These are phyloP conservation scores for Percopsis transmontana DNA, from an alignment of 2,113 vertebrate genomes.

Conservation along the genomic window DNA sequence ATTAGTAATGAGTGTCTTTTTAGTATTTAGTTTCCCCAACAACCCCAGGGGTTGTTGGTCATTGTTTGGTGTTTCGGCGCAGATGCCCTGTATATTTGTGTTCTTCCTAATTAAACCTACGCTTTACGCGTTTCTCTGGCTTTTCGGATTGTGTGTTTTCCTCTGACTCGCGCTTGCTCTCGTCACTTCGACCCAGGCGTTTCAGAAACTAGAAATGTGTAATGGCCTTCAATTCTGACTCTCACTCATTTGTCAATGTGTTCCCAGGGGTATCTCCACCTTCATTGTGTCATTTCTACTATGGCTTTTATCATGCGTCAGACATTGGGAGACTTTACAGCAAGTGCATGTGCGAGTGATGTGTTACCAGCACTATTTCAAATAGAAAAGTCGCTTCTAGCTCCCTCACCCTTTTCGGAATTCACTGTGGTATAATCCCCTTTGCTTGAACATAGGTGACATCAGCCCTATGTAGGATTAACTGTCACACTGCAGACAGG, in stretches of 20 bases:
- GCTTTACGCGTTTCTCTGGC: too few species aligned
- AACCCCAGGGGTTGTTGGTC: too few species aligned
- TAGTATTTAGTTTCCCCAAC: too few species aligned
- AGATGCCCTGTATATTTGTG: too few species aligned
- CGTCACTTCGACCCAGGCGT: too few species aligned
- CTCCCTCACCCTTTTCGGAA: slow-evolving; percentile 30
- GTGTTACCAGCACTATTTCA: slow-evolving; percentile 45
- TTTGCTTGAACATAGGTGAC: slow-evolving; percentile 45
- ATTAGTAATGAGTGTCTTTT: too few species aligned
- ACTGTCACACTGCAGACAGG: slow-evolving; percentile 27
- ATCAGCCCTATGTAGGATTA: slow-evolving; percentile 58
- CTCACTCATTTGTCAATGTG: background rate
- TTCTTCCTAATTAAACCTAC: too few species aligned
- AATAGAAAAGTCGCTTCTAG: slow-evolving; percentile 36
- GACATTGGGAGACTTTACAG: slow-evolving; percentile 2
- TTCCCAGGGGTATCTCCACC: slow-evolving; percentile 6
- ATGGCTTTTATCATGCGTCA: background rate
- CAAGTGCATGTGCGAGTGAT: background rate
- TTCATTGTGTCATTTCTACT: slow-evolving; percentile 6
- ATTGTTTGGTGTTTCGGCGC: too few species aligned
- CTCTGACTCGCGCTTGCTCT: too few species aligned
- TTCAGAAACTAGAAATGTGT: too few species aligned
- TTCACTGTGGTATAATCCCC: slow-evolving; percentile 56
- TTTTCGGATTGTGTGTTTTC: too few species aligned
- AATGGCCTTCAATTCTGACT: too few species aligned